Conservation (phyloP, 2,888 invertebrate species). For the Leptura quadrifasciata region DNA sequence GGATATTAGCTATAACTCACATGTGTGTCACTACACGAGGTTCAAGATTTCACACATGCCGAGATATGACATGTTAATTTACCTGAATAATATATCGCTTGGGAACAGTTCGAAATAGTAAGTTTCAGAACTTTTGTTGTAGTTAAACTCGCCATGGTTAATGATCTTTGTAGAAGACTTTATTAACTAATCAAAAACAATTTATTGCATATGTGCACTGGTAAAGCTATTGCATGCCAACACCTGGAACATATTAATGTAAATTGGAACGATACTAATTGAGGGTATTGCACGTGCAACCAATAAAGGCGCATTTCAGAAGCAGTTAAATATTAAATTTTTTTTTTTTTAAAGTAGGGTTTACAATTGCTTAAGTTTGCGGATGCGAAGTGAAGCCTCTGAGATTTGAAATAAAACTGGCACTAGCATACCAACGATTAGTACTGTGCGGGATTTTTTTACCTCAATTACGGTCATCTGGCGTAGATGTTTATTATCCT, state of each 20-base stretch:
- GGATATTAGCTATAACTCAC: constrained; percentile 58
- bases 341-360: too few species aligned
- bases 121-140: constrained; percentile 47
- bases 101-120: constrained; percentile 44
- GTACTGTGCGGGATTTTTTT: too few species aligned
- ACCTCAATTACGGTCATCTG: too few species aligned
- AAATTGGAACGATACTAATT: background rate
- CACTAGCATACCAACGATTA: too few species aligned
- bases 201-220: constrained; percentile 45
- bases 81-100: constrained; percentile 53
- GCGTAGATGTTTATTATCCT: too few species aligned
- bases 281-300: too few species aligned
- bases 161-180: constrained; percentile 49
- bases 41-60: constrained; percentile 62
- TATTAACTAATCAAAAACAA: constrained; percentile 55
- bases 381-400: too few species aligned
- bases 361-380: too few species aligned
- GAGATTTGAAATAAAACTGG: too few species aligned
- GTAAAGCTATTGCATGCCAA: background rate
- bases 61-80: constrained; percentile 63
- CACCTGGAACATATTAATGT: background rate
- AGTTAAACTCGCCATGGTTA: constrained; percentile 19
- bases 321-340: too few species aligned
- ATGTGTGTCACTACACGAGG: constrained; percentile 51
- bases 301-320: too few species aligned